Evolutionary conservation across 2,113 vertebrate species (phyloP).

Genomic region (Callocephalon fimbriatum): DNA sequence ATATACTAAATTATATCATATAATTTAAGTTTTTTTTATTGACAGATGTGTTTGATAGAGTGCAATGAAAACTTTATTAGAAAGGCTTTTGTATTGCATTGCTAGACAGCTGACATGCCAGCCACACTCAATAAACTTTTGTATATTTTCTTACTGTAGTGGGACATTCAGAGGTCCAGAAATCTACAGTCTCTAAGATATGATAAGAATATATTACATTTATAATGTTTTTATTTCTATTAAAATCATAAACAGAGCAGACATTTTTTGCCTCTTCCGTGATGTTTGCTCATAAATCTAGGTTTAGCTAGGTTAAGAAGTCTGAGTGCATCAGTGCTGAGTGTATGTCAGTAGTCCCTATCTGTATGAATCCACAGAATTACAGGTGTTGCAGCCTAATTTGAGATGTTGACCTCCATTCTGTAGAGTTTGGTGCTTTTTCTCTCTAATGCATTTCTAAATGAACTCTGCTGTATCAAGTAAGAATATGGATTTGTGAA

Average conservation of each 20-base stretch:
- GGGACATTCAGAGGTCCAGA: not conserved
- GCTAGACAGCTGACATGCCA: not conserved
- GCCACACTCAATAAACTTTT: not conserved
- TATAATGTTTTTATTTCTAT: not conserved
- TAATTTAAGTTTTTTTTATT: not conserved
- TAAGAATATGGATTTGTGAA: too few relatives aligned
- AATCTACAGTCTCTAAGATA: not conserved
- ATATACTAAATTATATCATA: not conserved
- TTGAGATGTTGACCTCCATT: too few relatives aligned
- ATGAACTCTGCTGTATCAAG: too few relatives aligned
- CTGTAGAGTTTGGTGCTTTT: not conserved
- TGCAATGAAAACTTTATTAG: not conserved
- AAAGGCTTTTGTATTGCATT: not conserved
- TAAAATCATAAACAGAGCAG: not conserved
- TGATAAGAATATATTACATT: not conserved
- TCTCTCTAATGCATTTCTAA: fast-evolving
- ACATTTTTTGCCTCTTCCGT: not conserved
- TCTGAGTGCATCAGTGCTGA: not conserved
- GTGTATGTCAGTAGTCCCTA: not conserved
- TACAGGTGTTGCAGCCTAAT: not conserved
- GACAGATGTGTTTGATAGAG: not conserved
- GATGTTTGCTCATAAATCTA: not conserved
- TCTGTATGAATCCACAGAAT: not conserved
- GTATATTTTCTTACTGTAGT: not conserved
- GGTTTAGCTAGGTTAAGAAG: not conserved